These are phyloP conservation scores for Platanista minor DNA, from an alignment of 2,113 vertebrate genomes.

Conservation along the genomic window DNA sequence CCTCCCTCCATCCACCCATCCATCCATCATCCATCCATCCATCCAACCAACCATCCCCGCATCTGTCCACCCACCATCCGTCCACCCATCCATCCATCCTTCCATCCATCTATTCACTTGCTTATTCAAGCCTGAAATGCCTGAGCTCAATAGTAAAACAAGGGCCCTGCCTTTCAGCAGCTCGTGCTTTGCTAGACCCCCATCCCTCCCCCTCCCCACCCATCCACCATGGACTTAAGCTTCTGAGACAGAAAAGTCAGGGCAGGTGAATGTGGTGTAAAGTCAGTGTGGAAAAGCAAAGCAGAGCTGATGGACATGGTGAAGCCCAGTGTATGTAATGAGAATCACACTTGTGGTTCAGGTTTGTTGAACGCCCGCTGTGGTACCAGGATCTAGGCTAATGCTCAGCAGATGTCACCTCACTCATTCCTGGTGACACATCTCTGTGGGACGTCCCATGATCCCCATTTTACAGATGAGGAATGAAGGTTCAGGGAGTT, in stretches of 20 bases:
- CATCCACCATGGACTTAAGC: not conserved
- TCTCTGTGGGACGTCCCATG: not conserved
- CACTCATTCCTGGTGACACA: not conserved
- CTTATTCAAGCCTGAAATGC: not conserved
- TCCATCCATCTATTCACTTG: too few relatives aligned
- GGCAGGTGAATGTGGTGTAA: not conserved
- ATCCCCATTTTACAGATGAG: not conserved
- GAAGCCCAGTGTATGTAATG: not conserved
- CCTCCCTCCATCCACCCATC: too few relatives aligned
- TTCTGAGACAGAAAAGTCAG: not conserved
- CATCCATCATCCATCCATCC: too few relatives aligned
- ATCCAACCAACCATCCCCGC: too few relatives aligned
- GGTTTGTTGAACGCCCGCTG: not conserved
- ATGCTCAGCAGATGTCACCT: not conserved
- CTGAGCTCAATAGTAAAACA: not conserved
- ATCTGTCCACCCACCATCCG: too few relatives aligned
- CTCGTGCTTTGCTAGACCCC: not conserved
- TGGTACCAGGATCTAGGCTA: not conserved
- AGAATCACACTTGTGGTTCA: not conserved
- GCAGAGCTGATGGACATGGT: not conserved
- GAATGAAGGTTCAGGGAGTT: not conserved
- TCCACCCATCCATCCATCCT: accelerated
- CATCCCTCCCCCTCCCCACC: not conserved
- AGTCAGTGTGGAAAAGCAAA: not conserved
- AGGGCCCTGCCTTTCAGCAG: not conserved